Evolutionary conservation across 2,113 vertebrate genomes (phyloP).

Genomic region (Naja naja): DNA sequence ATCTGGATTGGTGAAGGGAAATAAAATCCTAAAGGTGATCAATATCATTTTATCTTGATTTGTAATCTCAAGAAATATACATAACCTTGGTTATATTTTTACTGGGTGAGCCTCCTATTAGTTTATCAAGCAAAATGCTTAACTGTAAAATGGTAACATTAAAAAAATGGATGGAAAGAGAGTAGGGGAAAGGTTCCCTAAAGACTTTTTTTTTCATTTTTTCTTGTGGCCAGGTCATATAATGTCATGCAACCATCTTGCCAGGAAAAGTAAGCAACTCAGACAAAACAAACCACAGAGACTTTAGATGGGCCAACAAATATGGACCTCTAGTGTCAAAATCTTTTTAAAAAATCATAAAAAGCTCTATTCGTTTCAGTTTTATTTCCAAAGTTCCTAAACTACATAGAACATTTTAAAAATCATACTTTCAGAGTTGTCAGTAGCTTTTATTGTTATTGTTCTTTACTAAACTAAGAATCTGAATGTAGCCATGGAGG

Average conservation of each 20-base stretch:
- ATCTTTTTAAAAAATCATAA: neutral
- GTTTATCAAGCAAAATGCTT: neutral
- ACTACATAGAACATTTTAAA: neutral
- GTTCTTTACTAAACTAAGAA: neutral
- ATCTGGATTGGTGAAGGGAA: neutral
- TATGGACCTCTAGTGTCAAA: neutral
- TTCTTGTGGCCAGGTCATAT: neutral
- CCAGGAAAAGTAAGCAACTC: conserved; percentile 13
- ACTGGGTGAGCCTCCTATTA: neutral
- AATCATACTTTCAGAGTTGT: neutral
- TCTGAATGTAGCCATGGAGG: neutral
- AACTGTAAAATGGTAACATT: neutral
- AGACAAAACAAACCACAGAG: conserved; percentile 1
- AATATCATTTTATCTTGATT: neutral
- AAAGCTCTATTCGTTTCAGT: neutral
- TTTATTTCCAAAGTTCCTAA: neutral
- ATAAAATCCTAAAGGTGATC: neutral
- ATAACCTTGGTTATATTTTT: neutral
- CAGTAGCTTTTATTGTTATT: neutral
- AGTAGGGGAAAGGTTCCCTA: neutral
- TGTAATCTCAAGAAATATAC: neutral
- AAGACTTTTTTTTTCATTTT: neutral
- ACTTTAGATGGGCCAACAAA: neutral
- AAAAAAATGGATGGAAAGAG: neutral
- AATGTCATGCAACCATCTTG: conserved; percentile 11